Evolutionary conservation across 2,888 invertebrate genomes (phyloP), one percentile per base, ranked within the genome.

Genomic region (Pterostichus madidus): DNA sequence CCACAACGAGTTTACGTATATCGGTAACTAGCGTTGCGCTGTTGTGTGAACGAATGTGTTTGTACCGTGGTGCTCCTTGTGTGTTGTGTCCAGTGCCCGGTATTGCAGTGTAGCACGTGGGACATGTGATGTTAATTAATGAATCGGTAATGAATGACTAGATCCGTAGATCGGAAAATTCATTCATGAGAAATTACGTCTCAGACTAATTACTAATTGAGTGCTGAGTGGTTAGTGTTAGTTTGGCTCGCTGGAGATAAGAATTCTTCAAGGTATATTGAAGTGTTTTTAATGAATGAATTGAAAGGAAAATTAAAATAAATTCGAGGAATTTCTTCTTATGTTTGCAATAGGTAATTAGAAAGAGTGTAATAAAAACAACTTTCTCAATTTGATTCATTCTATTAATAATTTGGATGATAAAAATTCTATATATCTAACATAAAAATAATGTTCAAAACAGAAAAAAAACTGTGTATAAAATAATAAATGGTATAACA

Each of bases 111-210:
- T 39, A 39, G 7, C 39, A 39, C 13, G 49, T 49, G 49, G 49
- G 11, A 49, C 49, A 49, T 49, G 49, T 49, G 49, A 24, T 59
- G 24, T 24, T 59, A 59, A 59, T 59, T 59, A 59, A 53, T 53
- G 53, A 53, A 53, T 53, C 15, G 53, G 17, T 59, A 17, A 59
- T 59, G 59, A 59, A 59, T 24, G 59, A 7, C 13, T 59, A 31
- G 10, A 15, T 53, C 15, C 53, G 53, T 53, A 15, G 13, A 53
- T 53, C 53, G 53, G 53, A 53, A 59, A 17, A 59, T 17, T 59
- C 59, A 17, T 59, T 59, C 17, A 31, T 39, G 17, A 24, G 59
- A 59, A 59, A 59, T 10, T 59, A 49, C 49, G 39, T 39, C 39
- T 39, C n/a, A 13, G 49, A 49, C 13, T 49, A 49, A 49, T 49